Evolutionary conservation across 1,140 invertebrate genomes (phyloP), one percentile per base, ranked within the genome.

Genomic region (Drosophila tropicalis): DNA sequence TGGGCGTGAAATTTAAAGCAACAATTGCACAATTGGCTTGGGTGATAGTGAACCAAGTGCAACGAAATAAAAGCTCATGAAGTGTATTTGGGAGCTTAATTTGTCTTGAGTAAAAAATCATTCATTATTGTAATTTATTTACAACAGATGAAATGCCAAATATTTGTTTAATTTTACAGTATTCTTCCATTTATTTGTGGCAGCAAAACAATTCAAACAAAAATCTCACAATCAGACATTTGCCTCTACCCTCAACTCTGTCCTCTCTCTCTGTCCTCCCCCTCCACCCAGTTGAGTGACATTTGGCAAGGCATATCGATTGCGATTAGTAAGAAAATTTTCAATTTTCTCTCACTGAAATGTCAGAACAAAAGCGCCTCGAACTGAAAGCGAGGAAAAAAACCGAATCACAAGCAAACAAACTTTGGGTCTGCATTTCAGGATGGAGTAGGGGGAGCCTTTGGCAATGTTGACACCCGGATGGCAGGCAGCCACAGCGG

Each of bases 111-210:
- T 32, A 63, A 40, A 67, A 73, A 87, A 80, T 81, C 84, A 89
- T 89, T 89, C 85, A 89, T 89, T 89, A 89, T 89, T 81, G 80
- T 90, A 89, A 89, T 89, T 84, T 89, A 89, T 89, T 89, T 90
- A 77, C 85, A 84, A 81, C 85, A 84, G 74, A 70, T 71, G 81
- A 84, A 81, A 89, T 84, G 76, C 56, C 84, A 87, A 89, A 89
- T 89, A 89, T 89, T 89, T 89, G 89, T 89, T 89, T 89, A 89
- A 89, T 89, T 89, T 87, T 70, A 70, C 66, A 89, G 84, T 67
- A 89, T 89, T 89, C 85, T 89, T 89, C 85, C 89, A 89, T 89
- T 89, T 89, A 90, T 89, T 89, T 89, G 84, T 90, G 89, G 71
- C 77, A 74, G 71, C 84, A 68, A 58, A 68, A 67, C 70, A 73